Evolutionary conservation across 2,113 vertebrate species (phyloP), one percentile per base, ranked within the genome.

Genomic region (Calcarius ornatus): DNA sequence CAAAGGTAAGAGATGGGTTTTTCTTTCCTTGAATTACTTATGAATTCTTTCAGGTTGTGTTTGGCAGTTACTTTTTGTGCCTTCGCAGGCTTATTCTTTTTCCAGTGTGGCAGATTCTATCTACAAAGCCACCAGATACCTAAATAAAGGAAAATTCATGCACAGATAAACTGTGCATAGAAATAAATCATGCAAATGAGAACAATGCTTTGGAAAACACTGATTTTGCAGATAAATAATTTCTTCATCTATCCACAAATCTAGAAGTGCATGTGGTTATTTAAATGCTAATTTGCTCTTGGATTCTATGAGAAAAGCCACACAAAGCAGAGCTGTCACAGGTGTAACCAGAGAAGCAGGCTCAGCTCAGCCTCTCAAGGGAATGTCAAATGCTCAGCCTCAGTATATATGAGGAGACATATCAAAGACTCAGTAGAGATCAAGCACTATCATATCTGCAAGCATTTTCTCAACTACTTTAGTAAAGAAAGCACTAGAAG

Each of bases 341-440:
- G 90, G 85, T 85, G 56, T 53, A 92, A 94, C 75, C 53, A 83
- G 88, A 95, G 88, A 43, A 92, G 81, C 78, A 82, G 59, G 85
- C 90, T 94, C 85, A 87, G 48, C 73, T 91, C 13, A 0, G 71
- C 76, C 79, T 82, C 18, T 0, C 27, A 65, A 81, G 25, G 51
- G 11, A 51, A 73, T 9, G 15, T 75, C 88, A 79, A 79, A 8
- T 40, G 61, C 57, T 45, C 79, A 80, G 4, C 25, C 56, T 92
- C 30, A 27, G 66, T 42, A 47, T 48, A 37, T 86, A 19, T 85
- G 61, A 80, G 75, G 10, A 87, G 37, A 48, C 23, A 22, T 80
- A 94, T 90, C 85, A 90, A 88, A 94, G 90, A 76, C 75, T 68
- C 35, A 31, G 18, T 37, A 45, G 81, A 90, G 83, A 94, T 91